A percentile compares a stretch with the other conserved stretches of the same genome.
Conservation (phyloP, 2,113 vertebrate species). For the Puffinus mauretanicus region DNA sequence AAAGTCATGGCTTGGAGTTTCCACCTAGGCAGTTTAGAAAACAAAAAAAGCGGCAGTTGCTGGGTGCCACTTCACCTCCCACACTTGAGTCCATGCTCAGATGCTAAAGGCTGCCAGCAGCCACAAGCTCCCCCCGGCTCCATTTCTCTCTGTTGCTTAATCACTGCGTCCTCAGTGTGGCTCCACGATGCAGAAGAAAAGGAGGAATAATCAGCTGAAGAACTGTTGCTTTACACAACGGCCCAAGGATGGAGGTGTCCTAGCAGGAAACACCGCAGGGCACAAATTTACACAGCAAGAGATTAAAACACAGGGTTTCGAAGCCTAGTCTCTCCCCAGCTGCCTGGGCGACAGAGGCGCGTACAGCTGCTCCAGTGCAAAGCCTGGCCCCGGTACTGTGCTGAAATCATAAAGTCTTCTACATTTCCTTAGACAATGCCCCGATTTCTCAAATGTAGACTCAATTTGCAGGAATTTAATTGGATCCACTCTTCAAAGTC, state of each 20-base stretch:
- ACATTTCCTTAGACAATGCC: fast-evolving
- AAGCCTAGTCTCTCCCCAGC: background rate
- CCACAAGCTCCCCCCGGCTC: background rate
- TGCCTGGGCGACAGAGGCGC: background rate
- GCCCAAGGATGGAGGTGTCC: background rate
- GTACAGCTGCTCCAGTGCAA: background rate
- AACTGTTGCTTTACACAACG: fast-evolving
- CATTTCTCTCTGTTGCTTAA: background rate
- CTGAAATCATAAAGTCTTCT: background rate
- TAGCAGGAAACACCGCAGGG: background rate
- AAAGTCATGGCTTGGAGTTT: background rate
- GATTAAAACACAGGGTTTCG: background rate
- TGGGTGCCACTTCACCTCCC: background rate
- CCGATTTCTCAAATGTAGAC: background rate
- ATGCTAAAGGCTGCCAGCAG: background rate
- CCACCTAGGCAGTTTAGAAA: background rate
- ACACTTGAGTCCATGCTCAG: background rate
- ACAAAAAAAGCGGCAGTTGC: background rate
- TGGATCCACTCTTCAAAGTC: background rate
- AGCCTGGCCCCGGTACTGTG: background rate
- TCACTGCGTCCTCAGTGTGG: background rate
- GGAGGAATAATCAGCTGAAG: background rate
- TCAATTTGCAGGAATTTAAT: background rate
- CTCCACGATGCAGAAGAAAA: background rate
- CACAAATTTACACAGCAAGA: background rate